phyloP scores from a whole-genome alignment of 2,113 vertebrate species.

The Neoarius graeffei region DNA sequence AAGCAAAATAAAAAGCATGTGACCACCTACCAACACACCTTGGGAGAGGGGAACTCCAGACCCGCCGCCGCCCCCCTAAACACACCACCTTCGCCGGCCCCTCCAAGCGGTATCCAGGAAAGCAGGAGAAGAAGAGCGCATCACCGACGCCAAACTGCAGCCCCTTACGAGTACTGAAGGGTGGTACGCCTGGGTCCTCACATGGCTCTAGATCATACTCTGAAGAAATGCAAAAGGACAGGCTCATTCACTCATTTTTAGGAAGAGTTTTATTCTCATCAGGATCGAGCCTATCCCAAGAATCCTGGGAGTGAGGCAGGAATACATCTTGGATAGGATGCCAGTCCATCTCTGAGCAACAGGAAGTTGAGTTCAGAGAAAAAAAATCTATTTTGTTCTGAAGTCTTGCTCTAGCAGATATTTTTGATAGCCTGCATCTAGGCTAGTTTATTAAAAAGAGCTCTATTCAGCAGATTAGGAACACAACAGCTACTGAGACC shows the following conservation, averaged over 20 bases:
- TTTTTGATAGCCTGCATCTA: background rate
- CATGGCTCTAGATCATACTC: constrained; percentile 97
- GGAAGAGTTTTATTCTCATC: too few species aligned
- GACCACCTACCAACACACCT: constrained; percentile 99
- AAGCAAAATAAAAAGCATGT: constrained; percentile 88
- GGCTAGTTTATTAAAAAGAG: background rate
- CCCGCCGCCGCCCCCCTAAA: constrained; percentile 94
- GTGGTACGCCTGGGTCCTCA: constrained; percentile 90
- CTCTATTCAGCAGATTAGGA: background rate
- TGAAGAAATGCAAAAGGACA: constrained; percentile 56
- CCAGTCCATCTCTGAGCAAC: background rate
- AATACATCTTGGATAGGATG: too few species aligned
- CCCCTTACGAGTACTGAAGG: constrained; percentile 92
- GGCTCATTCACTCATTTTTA: background rate
- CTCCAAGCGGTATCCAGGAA: constrained; percentile 97
- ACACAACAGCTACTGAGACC: background rate
- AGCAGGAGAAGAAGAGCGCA: constrained; percentile 90
- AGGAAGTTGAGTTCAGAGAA: background rate
- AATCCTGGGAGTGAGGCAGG: background rate
- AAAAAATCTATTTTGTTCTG: background rate
- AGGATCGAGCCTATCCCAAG: background rate
- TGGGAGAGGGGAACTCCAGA: constrained; percentile 99
- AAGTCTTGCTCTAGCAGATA: background rate
- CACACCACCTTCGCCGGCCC: constrained; percentile 89
- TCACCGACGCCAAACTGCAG: constrained; percentile 93